phyloP scores from a whole-genome alignment of 1,140 invertebrate species.

The Ericerus pela region DNA sequence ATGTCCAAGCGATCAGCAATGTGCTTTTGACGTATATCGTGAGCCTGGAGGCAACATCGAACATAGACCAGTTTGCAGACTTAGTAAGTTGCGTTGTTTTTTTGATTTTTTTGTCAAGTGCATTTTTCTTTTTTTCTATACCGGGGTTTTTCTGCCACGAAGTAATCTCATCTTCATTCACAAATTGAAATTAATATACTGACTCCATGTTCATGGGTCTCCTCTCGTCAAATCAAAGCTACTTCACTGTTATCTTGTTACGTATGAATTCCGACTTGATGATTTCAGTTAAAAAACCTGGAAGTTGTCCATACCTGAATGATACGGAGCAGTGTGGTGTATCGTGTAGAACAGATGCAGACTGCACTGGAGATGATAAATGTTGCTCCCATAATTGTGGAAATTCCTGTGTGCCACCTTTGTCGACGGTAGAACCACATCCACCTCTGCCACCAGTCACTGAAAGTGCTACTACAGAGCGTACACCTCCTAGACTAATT shows the following conservation, averaged over 20 bases:
- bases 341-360: slow-evolving; percentile 66
- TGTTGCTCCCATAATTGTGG: slow-evolving; percentile 70
- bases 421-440: no score
- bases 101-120: no score
- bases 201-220: no score
- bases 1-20: slow-evolving; percentile 48
- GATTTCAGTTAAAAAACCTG: slow-evolving; percentile 49
- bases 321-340: slow-evolving; percentile 45
- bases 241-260: no score
- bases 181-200: no score
- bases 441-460: slow-evolving; percentile 23
- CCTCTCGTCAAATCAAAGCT: no score
- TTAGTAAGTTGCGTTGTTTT: no score
- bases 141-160: no score
- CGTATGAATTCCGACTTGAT: no score
- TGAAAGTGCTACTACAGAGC: slow-evolving; percentile 5
- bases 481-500: not conserved
- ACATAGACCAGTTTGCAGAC: slow-evolving; percentile 44
- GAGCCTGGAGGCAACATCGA: slow-evolving; percentile 28
- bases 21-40: slow-evolving; percentile 43
- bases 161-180: no score
- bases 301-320: slow-evolving; percentile 46
- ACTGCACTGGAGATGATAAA: slow-evolving; percentile 59
- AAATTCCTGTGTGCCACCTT: slow-evolving; percentile 46
- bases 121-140: no score